Base-by-base conservation (phyloP, 2,797 vertebrate genomes). In the Mycteria americana region DNA sequence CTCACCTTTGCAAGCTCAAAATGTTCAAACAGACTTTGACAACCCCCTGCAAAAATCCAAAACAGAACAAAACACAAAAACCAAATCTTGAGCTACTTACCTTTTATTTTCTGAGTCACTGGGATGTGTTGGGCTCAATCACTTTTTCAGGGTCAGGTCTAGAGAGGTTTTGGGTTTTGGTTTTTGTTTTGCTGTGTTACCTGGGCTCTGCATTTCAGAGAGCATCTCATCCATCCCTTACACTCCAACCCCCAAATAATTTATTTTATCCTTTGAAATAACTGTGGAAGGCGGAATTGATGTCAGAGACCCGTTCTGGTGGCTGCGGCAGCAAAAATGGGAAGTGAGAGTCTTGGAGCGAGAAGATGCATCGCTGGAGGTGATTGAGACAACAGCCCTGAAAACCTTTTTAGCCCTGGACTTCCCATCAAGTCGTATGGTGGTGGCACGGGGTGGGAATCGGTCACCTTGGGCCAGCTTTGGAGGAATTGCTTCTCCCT, bases 361-460 rank as follows among this genome's bases (percentile, higher is more conserved):
- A 39, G 50, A 60, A 43, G 28, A 24, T 35, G 51, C 0, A 0
- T 69, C 1, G 0, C 39, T 57, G 45, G 50, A 51, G 65, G 72
- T 41, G 30, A 31, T 19, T 48, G 51, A 73, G 35, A 78, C 28
- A 50, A 16, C n/a, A 90, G 60, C 28, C n/a, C n/a, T 30, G 56
- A 41, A 67, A 65, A 65, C 22, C 17, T 13, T 56, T 35, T 65
- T 30, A 69, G 31, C 16, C 21, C 10, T 4, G 50, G 62, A 33
- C 56, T 64, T 78, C 23, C 43, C 16, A 0, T 31, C 24, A 18
- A 24, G 60, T n/a, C 5, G 0, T 23, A 13, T 1, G 2, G 53
- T 30, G 28, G 11, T 15, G 31, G 33, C 64, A 41, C 1, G 1
- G 43, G 37, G 48, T 41, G 59, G 64, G 57, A 33, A 46, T 56